These are phyloP conservation scores for Mesocentrotus franciscanus DNA, from an alignment of 53 echinoderm and acorn worm species.

Conservation along the genomic window DNA sequence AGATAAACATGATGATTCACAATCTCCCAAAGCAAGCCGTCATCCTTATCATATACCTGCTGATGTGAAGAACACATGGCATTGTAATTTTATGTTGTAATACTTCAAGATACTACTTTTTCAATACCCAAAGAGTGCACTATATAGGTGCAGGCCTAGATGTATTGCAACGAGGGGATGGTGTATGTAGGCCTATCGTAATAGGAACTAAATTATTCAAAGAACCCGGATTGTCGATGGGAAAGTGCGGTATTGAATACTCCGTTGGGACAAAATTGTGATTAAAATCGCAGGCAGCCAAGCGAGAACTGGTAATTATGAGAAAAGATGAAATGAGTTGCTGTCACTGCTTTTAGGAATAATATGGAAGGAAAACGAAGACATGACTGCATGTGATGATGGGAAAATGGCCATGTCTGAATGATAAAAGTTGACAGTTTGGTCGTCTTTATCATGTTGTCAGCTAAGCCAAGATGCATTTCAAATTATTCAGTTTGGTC, in stretches of 20 bases:
- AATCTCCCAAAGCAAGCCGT: too few relatives aligned
- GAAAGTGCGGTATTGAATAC: background rate
- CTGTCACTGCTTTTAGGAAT: background rate
- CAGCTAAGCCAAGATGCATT: background rate
- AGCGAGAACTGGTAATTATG: conserved; percentile 34
- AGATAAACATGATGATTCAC: too few relatives aligned
- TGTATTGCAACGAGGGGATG: background rate
- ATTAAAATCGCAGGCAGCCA: conserved; percentile 26
- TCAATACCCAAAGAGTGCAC: background rate
- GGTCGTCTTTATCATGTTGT: background rate
- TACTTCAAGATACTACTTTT: background rate
- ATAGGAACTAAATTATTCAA: conserved; percentile 41
- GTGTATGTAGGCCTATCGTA: background rate
- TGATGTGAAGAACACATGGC: too few relatives aligned
- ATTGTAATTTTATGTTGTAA: background rate
- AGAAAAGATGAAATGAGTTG: background rate
- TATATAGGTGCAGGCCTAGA: background rate
- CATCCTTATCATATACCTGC: too few relatives aligned
- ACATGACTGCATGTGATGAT: background rate
- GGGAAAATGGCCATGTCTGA: background rate
- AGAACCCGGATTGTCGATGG: background rate
- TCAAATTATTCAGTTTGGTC: background rate
- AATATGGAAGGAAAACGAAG: background rate
- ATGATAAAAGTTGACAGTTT: background rate
- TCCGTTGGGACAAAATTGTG: conserved; percentile 1